phyloP scores from a whole-genome alignment of 53 echinoderm and acorn worm genomes.

The Hippasteria phrygiana region DNA sequence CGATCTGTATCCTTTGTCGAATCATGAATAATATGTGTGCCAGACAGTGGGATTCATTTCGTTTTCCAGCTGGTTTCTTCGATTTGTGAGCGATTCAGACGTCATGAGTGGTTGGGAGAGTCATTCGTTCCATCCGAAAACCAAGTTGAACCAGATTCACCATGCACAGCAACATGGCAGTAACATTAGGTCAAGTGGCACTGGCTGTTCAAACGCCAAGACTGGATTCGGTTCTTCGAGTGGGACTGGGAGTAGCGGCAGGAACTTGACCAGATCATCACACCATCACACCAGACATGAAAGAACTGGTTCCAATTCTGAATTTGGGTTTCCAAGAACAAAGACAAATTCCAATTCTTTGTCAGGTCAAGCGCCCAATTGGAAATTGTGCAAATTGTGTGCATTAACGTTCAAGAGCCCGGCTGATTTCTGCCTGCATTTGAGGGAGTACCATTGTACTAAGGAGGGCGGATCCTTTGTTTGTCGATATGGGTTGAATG shows the following conservation, averaged over 20 bases:
- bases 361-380: conserved; percentile 33
- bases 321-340: conserved; percentile 22
- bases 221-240: conserved; percentile 15
- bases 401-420: conserved; percentile 78
- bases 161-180: conserved; percentile 20
- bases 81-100: conserved; percentile 4
- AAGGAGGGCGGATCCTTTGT: conserved; percentile 90
- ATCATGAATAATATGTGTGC: conserved; percentile 17
- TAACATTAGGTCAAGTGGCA: background rate
- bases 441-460: conserved; percentile 86
- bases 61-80: background rate
- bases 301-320: conserved; percentile 35
- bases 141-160: conserved; percentile 1
- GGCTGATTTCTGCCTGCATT: conserved; percentile 86
- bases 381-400: conserved; percentile 85
- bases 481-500: conserved; percentile 88
- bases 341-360: background rate
- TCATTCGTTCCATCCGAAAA: conserved; percentile 15
- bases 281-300: conserved; percentile 15
- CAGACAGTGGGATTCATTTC: background rate
- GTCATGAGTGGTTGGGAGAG: conserved; percentile 45
- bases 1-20: background rate
- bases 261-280: conserved; percentile 12
- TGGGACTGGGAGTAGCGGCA: background rate
- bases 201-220: background rate